Percentiles rank a stretch among this genome's conserved stretches.
These are phyloP conservation scores for Tetraneura akinire DNA, from an alignment of 1,140 invertebrate genomes.

Conservation along the genomic window DNA sequence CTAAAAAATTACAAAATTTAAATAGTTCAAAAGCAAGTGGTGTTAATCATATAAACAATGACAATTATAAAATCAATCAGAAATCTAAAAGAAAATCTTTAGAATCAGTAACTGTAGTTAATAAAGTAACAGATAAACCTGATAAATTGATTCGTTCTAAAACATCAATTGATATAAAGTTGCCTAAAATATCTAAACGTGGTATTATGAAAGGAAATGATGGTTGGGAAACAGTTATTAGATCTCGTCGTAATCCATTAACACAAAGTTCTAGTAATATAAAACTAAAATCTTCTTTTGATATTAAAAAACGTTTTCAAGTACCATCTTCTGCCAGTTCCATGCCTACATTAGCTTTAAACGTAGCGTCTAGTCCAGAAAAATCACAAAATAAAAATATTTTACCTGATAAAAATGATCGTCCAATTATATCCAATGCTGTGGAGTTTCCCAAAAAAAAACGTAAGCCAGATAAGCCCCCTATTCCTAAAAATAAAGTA, in stretches of 20 bases:
- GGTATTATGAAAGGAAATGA: slow-evolving; percentile 56
- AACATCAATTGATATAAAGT: slow-evolving; percentile 51
- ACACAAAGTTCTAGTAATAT: slow-evolving; percentile 53
- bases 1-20: background rate
- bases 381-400: slow-evolving; percentile 11
- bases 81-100: slow-evolving; percentile 35
- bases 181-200: slow-evolving; percentile 7
- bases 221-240: slow-evolving; percentile 70
- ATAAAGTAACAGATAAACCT: background rate
- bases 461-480: slow-evolving; percentile 26
- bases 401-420: slow-evolving; percentile 46
- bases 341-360: slow-evolving; percentile 62
- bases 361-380: slow-evolving; percentile 15
- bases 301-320: slow-evolving; percentile 60
- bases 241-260: slow-evolving; percentile 52
- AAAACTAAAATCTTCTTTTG: slow-evolving; percentile 48
- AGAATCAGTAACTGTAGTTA: background rate
- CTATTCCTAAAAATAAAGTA: slow-evolving; percentile 44
- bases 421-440: slow-evolving; percentile 49
- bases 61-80: background rate
- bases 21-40: background rate
- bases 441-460: slow-evolving; percentile 39
- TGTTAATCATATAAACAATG: background rate
- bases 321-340: slow-evolving; percentile 64
- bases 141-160: slow-evolving; percentile 49